Evolutionary conservation across 2,113 vertebrate species (phyloP).

Genomic region (Carassius gibelio): DNA sequence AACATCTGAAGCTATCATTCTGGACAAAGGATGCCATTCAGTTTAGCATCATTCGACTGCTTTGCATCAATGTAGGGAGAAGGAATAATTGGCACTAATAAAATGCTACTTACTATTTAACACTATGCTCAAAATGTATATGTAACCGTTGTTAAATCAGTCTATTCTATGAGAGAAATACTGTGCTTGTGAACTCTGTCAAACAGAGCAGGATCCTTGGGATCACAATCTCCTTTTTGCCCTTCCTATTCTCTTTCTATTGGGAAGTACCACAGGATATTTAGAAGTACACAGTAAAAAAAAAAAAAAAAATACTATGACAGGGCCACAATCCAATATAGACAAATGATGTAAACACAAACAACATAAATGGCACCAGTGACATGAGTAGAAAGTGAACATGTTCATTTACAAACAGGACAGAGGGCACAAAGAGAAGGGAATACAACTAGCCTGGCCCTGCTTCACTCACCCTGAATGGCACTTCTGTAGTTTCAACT

Average conservation of each 20-base stretch:
- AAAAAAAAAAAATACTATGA: neutral
- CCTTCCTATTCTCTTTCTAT: neutral
- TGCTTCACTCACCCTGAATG: neutral
- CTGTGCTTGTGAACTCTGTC: conserved; percentile 36
- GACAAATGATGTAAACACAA: conserved; percentile 20
- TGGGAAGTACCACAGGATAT: conserved; percentile 8
- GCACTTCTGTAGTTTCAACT: conserved; percentile 6
- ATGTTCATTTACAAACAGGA: neutral
- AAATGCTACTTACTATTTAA: conserved; percentile 1
- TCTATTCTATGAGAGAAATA: conserved; percentile 26
- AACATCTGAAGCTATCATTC: conserved; percentile 17
- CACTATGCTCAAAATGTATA: conserved; percentile 6
- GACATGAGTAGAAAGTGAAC: neutral
- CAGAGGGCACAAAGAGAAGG: neutral
- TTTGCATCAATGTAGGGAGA: neutral
- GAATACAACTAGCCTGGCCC: conserved; percentile 17
- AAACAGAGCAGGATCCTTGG: conserved; percentile 55
- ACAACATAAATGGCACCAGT: conserved; percentile 35
- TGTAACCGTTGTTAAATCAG: conserved; percentile 5
- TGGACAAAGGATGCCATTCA: neutral
- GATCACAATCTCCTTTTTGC: conserved; percentile 9
- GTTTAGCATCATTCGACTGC: neutral
- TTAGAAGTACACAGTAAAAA: neutral
- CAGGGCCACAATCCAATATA: neutral
- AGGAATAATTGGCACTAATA: neutral